Evolutionary conservation across 1,140 invertebrate genomes (phyloP).

Genomic region (Littorina saxatilis): DNA sequence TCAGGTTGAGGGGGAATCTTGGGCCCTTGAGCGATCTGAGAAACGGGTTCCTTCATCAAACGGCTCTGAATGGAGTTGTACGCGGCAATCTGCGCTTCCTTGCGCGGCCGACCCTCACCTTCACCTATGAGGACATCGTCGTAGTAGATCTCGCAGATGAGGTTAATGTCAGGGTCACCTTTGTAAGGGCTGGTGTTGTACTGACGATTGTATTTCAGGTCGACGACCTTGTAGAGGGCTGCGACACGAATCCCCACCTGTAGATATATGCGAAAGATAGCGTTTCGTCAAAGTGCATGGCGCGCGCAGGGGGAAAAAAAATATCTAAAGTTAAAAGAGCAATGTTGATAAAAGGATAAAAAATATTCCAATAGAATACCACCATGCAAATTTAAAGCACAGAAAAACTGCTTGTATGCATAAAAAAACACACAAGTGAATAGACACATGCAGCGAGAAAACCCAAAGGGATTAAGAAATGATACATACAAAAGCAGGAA

Average conservation of each 20-base stretch:
- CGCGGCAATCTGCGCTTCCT: slow-evolving; percentile 12
- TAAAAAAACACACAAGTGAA: no score
- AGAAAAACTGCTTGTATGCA: no score
- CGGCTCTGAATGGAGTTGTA: slow-evolving; percentile 1
- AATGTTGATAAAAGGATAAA: no score
- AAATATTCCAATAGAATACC: no score
- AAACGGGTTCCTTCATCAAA: neutral
- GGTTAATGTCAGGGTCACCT: neutral
- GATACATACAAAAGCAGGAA: no score
- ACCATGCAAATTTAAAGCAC: no score
- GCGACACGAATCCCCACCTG: slow-evolving; percentile 15
- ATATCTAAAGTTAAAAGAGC: no score
- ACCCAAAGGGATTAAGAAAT: no score
- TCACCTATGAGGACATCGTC: neutral
- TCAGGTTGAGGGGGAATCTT: neutral
- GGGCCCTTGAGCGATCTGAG: neutral
- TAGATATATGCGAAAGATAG: neutral
- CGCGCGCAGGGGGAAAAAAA: no score
- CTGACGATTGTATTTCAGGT: neutral
- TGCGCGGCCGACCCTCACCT: neutral
- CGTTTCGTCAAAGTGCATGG: neutral
- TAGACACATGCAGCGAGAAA: no score
- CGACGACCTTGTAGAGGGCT: neutral
- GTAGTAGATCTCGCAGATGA: slow-evolving; percentile 30
- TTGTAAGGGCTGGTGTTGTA: neutral